A percentile compares a stretch with the other conserved stretches of the same genome.
Evolutionary conservation across 2,797 vertebrate species (phyloP).

Genomic region (Sarcoramphus papa): DNA sequence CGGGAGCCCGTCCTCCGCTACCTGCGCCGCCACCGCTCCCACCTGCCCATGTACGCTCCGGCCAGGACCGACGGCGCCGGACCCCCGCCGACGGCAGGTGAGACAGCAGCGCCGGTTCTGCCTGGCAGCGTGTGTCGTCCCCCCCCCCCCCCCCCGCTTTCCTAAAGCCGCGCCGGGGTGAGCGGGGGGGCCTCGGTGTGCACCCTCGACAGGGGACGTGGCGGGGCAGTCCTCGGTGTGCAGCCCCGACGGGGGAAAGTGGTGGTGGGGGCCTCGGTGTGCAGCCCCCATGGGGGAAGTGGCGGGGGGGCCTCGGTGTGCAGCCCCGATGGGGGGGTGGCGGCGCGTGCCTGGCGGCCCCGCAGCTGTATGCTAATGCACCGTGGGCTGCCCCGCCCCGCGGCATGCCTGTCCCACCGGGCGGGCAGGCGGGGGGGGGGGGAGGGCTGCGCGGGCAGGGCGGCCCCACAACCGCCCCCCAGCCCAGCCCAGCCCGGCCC

Average conservation of each 20-base stretch:
- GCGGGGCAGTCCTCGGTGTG: background rate
- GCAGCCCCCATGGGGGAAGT: background rate
- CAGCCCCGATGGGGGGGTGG: background rate
- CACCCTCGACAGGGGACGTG: background rate
- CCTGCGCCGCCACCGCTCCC: constrained; percentile 81
- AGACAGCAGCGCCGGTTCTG: background rate
- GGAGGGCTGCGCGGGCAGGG: background rate
- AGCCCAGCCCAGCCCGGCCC: background rate
- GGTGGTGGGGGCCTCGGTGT: background rate
- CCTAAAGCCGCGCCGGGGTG: too few relatives aligned
- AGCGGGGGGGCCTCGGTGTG: background rate
- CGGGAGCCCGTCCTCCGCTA: constrained; percentile 70
- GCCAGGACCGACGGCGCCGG: constrained; percentile 21
- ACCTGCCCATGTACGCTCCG: constrained; percentile 85
- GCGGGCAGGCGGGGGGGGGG: background rate
- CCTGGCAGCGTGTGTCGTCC: too few relatives aligned
- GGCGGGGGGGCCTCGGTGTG: too few relatives aligned
- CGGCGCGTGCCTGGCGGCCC: constrained; percentile 11
- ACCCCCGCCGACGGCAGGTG: background rate
- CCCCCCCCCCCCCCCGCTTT: too few relatives aligned
- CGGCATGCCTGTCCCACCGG: background rate
- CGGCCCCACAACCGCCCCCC: too few relatives aligned
- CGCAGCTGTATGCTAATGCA: constrained; percentile 9
- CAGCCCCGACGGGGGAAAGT: too few relatives aligned
- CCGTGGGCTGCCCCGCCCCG: background rate